Evolutionary conservation across 1,140 invertebrate genomes (phyloP).

Genomic region (Camponotus pennsylvanicus): DNA sequence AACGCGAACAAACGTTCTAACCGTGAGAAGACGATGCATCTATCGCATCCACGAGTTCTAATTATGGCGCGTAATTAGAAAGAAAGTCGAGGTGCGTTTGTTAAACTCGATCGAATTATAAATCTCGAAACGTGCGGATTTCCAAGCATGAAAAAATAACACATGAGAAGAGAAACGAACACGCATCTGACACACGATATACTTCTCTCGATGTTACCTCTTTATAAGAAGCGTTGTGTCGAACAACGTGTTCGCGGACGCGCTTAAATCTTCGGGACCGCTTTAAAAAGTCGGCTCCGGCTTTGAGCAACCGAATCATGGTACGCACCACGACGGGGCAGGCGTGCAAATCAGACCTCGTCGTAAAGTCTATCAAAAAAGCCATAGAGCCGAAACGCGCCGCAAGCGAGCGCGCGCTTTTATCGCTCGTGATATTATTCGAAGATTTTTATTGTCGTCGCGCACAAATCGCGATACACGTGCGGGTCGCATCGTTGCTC

Average conservation of each 20-base stretch:
- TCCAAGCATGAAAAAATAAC: background rate
- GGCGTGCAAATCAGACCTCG: constrained; percentile 77
- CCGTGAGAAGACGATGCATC: constrained; percentile 4
- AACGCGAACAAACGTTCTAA: background rate
- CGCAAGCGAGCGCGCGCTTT: constrained; percentile 40
- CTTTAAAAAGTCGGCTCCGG: constrained; percentile 53
- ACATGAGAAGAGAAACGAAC: background rate
- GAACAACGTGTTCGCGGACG: constrained; percentile 40
- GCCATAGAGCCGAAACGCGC: constrained; percentile 31
- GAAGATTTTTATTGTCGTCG: constrained; percentile 80
- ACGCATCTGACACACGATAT: constrained; percentile 49
- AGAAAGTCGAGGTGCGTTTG: background rate
- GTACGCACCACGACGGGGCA: constrained; percentile 52
- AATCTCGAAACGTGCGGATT: background rate
- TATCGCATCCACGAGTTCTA: background rate
- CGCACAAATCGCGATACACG: constrained; percentile 23
- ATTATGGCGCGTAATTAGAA: background rate
- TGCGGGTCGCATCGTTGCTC: background rate
- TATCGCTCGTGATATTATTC: constrained; percentile 80
- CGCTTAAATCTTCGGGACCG: constrained; percentile 7
- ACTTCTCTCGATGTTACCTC: constrained; percentile 19
- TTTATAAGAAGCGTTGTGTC: constrained; percentile 23
- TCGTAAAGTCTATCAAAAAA: constrained; percentile 80
- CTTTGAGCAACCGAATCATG: constrained; percentile 53
- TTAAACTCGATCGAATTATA: background rate